Percentiles rank a stretch among this genome's conserved stretches.
Evolutionary conservation across 2,888 invertebrate species (phyloP).

Genomic region (Thymelicus lineola): DNA sequence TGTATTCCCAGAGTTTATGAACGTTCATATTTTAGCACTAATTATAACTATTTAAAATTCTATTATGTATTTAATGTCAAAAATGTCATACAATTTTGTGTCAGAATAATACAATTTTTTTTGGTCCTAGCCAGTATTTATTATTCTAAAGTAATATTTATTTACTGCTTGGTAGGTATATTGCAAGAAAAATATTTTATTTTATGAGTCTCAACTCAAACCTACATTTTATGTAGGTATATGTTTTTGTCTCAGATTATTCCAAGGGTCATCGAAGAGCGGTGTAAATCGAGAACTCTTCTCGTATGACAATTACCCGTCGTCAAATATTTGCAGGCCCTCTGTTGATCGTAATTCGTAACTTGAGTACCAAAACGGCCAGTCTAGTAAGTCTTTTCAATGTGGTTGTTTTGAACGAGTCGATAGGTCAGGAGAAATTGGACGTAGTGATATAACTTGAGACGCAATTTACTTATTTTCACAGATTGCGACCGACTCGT

Average conservation of each 20-base stretch:
- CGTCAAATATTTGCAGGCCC: slow-evolving; percentile 81
- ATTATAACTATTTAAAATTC: not conserved
- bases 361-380: slow-evolving; percentile 59
- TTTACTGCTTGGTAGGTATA: no score
- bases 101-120: no score
- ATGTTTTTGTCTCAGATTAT: slow-evolving; percentile 32
- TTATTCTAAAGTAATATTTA: no score
- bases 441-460: slow-evolving; percentile 49
- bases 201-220: not conserved
- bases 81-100: not conserved
- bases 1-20: slow-evolving; percentile 79
- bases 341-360: slow-evolving; percentile 76
- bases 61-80: not conserved
- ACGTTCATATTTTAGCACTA: slow-evolving; percentile 61
- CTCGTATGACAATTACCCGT: slow-evolving; percentile 79
- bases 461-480: slow-evolving; percentile 71
- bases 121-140: not conserved
- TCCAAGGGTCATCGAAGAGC: slow-evolving; percentile 52
- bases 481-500: slow-evolving; percentile 63
- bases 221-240: no score
- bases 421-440: slow-evolving; percentile 50
- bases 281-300: slow-evolving; percentile 56
- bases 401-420: not conserved
- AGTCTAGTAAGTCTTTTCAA: slow-evolving; percentile 36
- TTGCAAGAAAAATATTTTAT: no score